phyloP scores from a whole-genome alignment of 2,888 invertebrate species.

The Nycteola revayana region DNA sequence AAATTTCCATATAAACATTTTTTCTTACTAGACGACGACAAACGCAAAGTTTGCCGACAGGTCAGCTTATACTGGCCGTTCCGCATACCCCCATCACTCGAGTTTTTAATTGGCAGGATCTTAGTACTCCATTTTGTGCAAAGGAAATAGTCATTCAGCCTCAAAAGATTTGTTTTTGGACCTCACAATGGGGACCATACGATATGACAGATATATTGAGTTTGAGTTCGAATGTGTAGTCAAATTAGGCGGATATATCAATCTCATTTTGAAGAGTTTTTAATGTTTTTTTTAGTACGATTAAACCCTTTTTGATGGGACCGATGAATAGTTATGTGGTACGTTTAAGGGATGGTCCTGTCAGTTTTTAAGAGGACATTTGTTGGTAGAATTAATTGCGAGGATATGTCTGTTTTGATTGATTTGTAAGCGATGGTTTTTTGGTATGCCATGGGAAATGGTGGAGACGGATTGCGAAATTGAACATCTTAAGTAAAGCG shows the following conservation, averaged over 20 bases:
- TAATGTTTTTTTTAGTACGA: constrained; percentile 46
- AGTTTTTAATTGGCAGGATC: constrained; percentile 64
- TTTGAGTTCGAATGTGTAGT: constrained; percentile 52
- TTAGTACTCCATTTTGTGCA: constrained; percentile 40
- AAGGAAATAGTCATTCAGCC: constrained; percentile 68
- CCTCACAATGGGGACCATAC: constrained; percentile 55
- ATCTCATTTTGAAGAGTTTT: constrained; percentile 50
- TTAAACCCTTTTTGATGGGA: constrained; percentile 42
- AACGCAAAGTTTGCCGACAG: too few species aligned
- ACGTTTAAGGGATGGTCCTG: constrained; percentile 37
- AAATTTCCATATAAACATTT: too few species aligned
- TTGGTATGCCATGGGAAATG: too few species aligned
- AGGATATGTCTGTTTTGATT: constrained; percentile 2
- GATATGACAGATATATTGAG: constrained; percentile 77
- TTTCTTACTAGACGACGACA: too few species aligned
- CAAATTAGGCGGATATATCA: constrained; percentile 81
- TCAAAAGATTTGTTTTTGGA: constrained; percentile 65
- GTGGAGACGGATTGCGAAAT: background rate
- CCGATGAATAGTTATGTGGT: constrained; percentile 55
- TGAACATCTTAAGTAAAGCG: constrained; percentile 1
- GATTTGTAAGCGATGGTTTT: too few species aligned
- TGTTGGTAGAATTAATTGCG: constrained; percentile 32
- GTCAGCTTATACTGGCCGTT: constrained; percentile 17
- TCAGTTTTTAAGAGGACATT: constrained; percentile 39
- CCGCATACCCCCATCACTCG: constrained; percentile 63